These are phyloP conservation scores for Oryzias sinensis DNA, from an alignment of 2,797 vertebrate species.

Conservation along the genomic window DNA sequence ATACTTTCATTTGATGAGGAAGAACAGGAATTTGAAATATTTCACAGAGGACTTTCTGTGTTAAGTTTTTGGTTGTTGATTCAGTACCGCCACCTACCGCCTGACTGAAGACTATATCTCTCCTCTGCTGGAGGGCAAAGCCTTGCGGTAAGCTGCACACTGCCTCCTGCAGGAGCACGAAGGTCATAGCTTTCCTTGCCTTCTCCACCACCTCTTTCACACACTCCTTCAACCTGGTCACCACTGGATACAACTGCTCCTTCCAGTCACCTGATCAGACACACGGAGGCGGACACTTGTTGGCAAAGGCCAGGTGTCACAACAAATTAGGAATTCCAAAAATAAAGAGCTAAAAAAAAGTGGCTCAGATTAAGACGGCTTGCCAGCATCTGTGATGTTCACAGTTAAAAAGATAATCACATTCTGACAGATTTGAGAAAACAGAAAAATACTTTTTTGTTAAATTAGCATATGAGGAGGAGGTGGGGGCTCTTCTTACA, in stretches of 20 bases:
- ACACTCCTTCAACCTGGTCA: slow-evolving; percentile 89
- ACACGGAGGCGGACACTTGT: neutral
- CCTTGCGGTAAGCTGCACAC: slow-evolving; percentile 92
- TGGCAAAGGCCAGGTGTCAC: slow-evolving; percentile 6
- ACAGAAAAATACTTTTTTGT: too few relatives aligned
- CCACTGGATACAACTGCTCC: slow-evolving; percentile 86
- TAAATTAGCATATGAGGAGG: too few relatives aligned
- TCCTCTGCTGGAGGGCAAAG: slow-evolving; percentile 87
- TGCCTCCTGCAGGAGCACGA: slow-evolving; percentile 94
- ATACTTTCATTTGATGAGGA: neutral
- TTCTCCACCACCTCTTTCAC: slow-evolving; percentile 89
- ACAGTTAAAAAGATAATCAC: too few relatives aligned
- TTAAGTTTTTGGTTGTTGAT: neutral
- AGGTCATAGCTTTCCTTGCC: slow-evolving; percentile 91
- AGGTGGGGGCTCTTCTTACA: too few relatives aligned
- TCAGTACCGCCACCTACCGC: slow-evolving; percentile 82
- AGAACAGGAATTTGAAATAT: neutral
- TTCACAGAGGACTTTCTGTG: neutral
- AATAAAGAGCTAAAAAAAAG: neutral
- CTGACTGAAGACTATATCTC: slow-evolving; percentile 96
- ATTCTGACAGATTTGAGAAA: too few relatives aligned
- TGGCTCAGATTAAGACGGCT: too few relatives aligned
- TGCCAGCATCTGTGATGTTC: too few relatives aligned
- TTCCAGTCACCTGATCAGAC: slow-evolving; percentile 84
- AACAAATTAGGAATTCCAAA: too few relatives aligned